phyloP scores from a whole-genome alignment of 2,113 vertebrate species.

The Macroglossus sobrinus region DNA sequence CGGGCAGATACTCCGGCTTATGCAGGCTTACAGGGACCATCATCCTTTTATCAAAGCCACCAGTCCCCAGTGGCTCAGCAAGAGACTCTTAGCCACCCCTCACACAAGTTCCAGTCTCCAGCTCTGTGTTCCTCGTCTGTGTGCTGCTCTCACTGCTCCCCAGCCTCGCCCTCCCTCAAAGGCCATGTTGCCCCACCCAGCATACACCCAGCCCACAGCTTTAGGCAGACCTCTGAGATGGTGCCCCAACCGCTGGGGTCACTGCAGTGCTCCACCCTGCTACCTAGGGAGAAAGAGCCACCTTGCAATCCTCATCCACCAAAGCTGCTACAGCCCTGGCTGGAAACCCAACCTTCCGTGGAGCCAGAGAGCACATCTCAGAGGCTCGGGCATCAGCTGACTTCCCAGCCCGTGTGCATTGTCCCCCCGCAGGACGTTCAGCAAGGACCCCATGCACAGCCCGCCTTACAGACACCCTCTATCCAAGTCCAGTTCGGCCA shows the following conservation, averaged over 20 bases:
- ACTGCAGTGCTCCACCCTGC: constrained; percentile 74
- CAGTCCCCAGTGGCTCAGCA: constrained; percentile 81
- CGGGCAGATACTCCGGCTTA: constrained; percentile 84
- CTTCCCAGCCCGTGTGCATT: constrained; percentile 77
- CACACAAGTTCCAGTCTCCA: constrained; percentile 85
- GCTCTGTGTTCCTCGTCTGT: constrained; percentile 81
- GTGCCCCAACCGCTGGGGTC: constrained; percentile 73
- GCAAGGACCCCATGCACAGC: constrained; percentile 62
- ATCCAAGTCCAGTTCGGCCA: constrained; percentile 81
- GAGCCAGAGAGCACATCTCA: constrained; percentile 63
- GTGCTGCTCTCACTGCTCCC: constrained; percentile 89
- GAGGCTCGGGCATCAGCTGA: constrained; percentile 77
- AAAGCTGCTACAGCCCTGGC: constrained; percentile 74
- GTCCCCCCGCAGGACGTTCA: constrained; percentile 75
- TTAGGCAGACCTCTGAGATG: constrained; percentile 72
- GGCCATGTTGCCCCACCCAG: constrained; percentile 71
- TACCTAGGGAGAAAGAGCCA: constrained; percentile 76
- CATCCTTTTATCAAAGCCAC: constrained; percentile 84
- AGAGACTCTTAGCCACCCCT: constrained; percentile 80
- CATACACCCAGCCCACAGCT: constrained; percentile 64
- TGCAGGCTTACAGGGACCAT: constrained; percentile 84
- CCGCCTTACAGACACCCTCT: constrained; percentile 74
- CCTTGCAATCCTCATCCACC: constrained; percentile 62
- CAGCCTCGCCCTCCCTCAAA: constrained; percentile 76
- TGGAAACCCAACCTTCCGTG: constrained; percentile 52